These are phyloP conservation scores for Malacoctenus gilli DNA, from an alignment of 2,797 vertebrate species.

Conservation along the genomic window DNA sequence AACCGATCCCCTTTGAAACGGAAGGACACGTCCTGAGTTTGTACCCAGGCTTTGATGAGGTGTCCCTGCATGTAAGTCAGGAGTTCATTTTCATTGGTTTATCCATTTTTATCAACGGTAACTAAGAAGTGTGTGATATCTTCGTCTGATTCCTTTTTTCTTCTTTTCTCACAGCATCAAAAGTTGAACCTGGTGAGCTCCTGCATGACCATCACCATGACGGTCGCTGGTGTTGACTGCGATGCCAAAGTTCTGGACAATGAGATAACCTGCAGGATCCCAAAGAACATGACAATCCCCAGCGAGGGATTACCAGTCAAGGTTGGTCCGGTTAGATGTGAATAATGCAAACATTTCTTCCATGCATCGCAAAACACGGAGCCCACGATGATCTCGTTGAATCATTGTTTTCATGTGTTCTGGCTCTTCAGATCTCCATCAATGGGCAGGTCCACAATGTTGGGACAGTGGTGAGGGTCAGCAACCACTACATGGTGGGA, in stretches of 20 bases:
- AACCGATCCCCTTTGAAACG: constrained; percentile 77
- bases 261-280: constrained; percentile 89
- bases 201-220: constrained; percentile 91
- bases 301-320: constrained; percentile 78
- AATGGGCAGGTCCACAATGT: constrained; percentile 82
- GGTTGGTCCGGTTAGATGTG: no score
- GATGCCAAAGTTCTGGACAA: constrained; percentile 87
- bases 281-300: constrained; percentile 82
- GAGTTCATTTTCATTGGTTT: background rate
- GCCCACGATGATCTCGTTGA: no score
- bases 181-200: constrained; percentile 84
- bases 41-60: constrained; percentile 82
- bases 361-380: no score
- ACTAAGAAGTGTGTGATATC: background rate
- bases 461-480: constrained; percentile 83
- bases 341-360: no score
- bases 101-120: no score
- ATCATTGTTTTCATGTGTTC: no score
- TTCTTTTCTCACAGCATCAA: constrained; percentile 80
- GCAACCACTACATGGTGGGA: constrained; percentile 82
- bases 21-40: constrained; percentile 77
- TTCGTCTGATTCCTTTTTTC: constrained; percentile 7
- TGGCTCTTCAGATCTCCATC: constrained; percentile 84
- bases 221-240: constrained; percentile 85
- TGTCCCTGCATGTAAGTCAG: constrained; percentile 85